Conservation (phyloP, 1,140 invertebrate genomes). For the Drosophila parvula region DNA sequence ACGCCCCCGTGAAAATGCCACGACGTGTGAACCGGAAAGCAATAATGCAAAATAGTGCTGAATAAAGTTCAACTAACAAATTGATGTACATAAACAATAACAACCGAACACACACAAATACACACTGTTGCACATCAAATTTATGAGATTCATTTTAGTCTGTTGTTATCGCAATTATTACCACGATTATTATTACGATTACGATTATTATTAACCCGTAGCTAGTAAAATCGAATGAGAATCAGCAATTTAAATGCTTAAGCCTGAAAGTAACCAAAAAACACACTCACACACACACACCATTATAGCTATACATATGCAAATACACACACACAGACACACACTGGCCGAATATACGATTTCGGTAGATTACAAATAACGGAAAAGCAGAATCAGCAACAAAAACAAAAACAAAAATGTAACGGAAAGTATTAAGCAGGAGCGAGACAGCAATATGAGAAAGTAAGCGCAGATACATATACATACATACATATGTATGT, state of each 20-base stretch:
- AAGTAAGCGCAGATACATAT: conserved; percentile 4
- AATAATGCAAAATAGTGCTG: conserved; percentile 42
- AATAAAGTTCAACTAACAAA: conserved; percentile 50
- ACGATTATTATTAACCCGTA: conserved; percentile 58
- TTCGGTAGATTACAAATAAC: conserved; percentile 11
- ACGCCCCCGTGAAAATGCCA: conserved; percentile 11
- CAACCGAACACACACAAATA: not conserved
- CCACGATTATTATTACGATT: conserved; percentile 48
- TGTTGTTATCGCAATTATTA: conserved; percentile 62
- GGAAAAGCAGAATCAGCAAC: conserved; percentile 37
- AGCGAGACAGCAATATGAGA: conserved; percentile 41
- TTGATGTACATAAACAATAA: conserved; percentile 39
- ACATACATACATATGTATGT: no score
- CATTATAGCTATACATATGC: not conserved
- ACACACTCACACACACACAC: conserved; percentile 12
- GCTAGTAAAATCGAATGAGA: conserved; percentile 61
- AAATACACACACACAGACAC: conserved; percentile 1
- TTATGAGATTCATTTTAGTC: conserved; percentile 42
- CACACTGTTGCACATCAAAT: conserved; percentile 19
- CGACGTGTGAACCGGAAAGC: conserved; percentile 42
- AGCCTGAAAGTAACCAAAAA: conserved; percentile 32
- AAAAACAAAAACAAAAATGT: conserved; percentile 42
- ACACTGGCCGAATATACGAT: not conserved
- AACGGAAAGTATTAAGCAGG: conserved; percentile 68
- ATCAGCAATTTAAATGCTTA: conserved; percentile 34